These are phyloP conservation scores for Cerastoderma edule DNA, from an alignment of 2,888 invertebrate genomes.

Conservation along the genomic window DNA sequence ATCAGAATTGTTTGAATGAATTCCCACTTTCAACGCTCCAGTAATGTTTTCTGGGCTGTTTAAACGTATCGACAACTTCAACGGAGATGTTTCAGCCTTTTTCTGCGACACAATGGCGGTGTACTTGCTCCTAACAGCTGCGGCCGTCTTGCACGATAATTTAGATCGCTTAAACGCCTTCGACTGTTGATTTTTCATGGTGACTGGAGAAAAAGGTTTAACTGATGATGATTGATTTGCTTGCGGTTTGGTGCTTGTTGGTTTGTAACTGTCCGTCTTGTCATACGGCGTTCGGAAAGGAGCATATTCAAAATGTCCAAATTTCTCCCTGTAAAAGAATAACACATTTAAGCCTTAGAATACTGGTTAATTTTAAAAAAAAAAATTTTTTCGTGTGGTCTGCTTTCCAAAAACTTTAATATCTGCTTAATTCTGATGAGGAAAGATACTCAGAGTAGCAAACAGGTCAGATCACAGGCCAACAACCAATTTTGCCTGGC, in stretches of 20 bases:
- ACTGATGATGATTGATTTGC: neutral
- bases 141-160: conserved; percentile 71
- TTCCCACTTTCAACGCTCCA: neutral
- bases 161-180: conserved; percentile 55
- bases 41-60: neutral
- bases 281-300: conserved; percentile 88
- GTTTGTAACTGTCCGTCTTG: conserved; percentile 63
- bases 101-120: conserved; percentile 54
- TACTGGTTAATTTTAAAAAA: too few species aligned
- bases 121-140: conserved; percentile 79
- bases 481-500: too few species aligned
- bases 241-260: conserved; percentile 48
- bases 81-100: conserved; percentile 39
- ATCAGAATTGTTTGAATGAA: neutral
- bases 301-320: conserved; percentile 90
- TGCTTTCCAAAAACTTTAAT: too few species aligned
- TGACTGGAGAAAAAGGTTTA: conserved; percentile 23
- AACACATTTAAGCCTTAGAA: too few species aligned
- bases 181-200: conserved; percentile 12
- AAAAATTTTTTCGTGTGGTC: neutral
- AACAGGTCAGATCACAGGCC: too few species aligned
- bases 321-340: conserved; percentile 85
- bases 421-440: too few species aligned
- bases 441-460: too few species aligned
- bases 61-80: neutral